Base-by-base conservation (phyloP, 2,888 invertebrate genomes). In the Torymus aiolomorphi region DNA sequence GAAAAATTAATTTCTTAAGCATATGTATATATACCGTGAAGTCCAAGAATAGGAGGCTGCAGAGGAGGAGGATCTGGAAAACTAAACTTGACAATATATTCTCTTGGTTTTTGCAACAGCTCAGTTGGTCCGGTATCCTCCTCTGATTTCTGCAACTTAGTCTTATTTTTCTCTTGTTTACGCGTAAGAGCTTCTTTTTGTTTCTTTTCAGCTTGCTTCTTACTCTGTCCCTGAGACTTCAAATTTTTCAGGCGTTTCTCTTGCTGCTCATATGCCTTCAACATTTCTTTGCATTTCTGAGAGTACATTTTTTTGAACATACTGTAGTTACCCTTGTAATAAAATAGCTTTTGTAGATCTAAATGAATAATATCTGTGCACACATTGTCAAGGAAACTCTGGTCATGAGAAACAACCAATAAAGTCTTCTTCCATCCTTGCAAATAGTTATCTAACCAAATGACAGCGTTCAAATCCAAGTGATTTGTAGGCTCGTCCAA, bases 401-500 rank as follows among this genome's bases (percentile, higher is more conserved):
- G 99, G 93, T 99, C 99, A 94, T 99, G 99, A 87, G 99, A 99
- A 13, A 99, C 99, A 80, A 99, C 96, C 51, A 99, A 91, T 2
- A 99, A 92, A 0, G 99, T 99, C 89, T 99, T 99, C 91, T 99
- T 99, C 99, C 99, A 99, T 2, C 94, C 94, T 92, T 99, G 98
- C 24, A 99, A 92, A 90, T 99, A 99, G 90, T 99, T 99, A 89
- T 99, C 99, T 77, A 99, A 93, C 99, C 99, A 99, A 93, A 99
- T 99, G 70, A 99, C 99, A 83, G 99, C 99, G 89, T 99, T 99
- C 79, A 99, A 93, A 93, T 99, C 99, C 86, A 99, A 95, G 91
- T 99, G 99, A 92, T 99, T 99, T 0, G 99, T 99, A 83, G 99
- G 99, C 93, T 99, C 99, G 91, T 99, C 99, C 52, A 99, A 94